Conservation (phyloP, 2,113 vertebrate species). For the Vidua chalybeata region DNA sequence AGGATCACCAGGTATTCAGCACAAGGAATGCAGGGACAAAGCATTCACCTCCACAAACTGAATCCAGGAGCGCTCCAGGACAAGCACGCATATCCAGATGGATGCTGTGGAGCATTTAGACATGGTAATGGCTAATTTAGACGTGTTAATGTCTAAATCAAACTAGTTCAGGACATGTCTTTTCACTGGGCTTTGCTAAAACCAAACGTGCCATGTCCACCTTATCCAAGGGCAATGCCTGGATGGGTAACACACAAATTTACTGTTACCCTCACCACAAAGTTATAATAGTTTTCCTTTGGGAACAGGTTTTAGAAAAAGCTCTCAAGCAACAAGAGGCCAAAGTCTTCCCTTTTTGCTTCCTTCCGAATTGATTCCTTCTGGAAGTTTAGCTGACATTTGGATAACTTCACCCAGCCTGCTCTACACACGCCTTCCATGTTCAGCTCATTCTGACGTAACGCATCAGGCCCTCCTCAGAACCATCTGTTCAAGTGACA, state of each 20-base stretch:
- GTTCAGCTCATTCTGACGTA: not conserved
- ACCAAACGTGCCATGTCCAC: not conserved
- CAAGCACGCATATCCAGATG: fast-evolving
- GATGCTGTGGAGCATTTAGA: not conserved
- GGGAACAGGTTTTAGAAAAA: not conserved
- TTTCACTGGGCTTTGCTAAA: not conserved
- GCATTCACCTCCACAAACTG: fast-evolving
- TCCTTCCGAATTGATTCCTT: not conserved
- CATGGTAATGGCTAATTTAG: not conserved
- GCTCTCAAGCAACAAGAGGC: not conserved
- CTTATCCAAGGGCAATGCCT: fast-evolving
- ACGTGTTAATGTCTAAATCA: not conserved
- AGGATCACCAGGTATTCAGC: fast-evolving
- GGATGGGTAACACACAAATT: fast-evolving
- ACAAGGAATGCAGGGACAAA: not conserved
- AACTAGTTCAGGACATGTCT: not conserved
- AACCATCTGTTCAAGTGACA: not conserved
- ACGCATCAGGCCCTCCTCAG: not conserved
- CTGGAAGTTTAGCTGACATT: not conserved
- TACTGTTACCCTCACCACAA: not conserved
- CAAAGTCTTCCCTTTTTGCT: not conserved
- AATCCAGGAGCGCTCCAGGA: not conserved
- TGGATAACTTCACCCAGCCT: not conserved
- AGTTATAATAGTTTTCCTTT: not conserved
- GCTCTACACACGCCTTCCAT: not conserved